Evolutionary conservation across 2,113 vertebrate species (phyloP).

Genomic region (Choloepus hoffmanni): DNA sequence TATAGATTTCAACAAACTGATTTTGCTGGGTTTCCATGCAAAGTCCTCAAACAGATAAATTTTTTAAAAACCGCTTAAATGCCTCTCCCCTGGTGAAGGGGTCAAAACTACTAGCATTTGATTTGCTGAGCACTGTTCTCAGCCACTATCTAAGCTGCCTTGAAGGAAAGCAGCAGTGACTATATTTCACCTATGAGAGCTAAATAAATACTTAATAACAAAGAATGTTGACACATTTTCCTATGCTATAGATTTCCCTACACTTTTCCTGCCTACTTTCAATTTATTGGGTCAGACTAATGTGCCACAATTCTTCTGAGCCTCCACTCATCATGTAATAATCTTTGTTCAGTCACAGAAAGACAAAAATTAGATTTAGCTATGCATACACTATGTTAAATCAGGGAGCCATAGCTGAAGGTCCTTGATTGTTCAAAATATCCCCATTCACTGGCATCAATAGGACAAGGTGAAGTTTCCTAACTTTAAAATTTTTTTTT

Average conservation of each 20-base stretch:
- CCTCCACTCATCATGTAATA: not conserved
- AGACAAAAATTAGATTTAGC: slow-evolving; percentile 17
- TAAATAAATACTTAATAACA: slow-evolving; percentile 67
- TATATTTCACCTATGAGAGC: slow-evolving; percentile 57
- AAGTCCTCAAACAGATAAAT: slow-evolving; percentile 52
- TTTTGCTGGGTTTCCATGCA: slow-evolving; percentile 50
- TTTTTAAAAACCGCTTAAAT: slow-evolving; percentile 43
- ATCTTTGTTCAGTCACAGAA: slow-evolving; percentile 11
- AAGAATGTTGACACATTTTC: slow-evolving; percentile 21
- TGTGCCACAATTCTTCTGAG: slow-evolving; percentile 1
- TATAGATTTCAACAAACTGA: slow-evolving; percentile 49
- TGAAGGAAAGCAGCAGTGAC: slow-evolving; percentile 44
- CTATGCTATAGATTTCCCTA: not conserved
- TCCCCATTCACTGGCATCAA: not conserved
- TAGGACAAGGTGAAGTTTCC: not conserved
- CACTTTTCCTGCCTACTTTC: slow-evolving; percentile 18
- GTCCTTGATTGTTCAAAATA: not conserved
- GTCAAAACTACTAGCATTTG: slow-evolving; percentile 30
- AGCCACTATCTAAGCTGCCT: slow-evolving; percentile 16
- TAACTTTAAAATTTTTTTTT: slow-evolving; percentile 11
- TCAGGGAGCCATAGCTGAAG: not conserved
- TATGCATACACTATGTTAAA: not conserved
- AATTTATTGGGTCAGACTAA: not conserved
- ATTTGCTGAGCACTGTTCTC: slow-evolving; percentile 44
- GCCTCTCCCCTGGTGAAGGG: slow-evolving; percentile 24